phyloP scores from a whole-genome alignment of 92 coral and sea anemone species.

The Actinostola sp. region DNA sequence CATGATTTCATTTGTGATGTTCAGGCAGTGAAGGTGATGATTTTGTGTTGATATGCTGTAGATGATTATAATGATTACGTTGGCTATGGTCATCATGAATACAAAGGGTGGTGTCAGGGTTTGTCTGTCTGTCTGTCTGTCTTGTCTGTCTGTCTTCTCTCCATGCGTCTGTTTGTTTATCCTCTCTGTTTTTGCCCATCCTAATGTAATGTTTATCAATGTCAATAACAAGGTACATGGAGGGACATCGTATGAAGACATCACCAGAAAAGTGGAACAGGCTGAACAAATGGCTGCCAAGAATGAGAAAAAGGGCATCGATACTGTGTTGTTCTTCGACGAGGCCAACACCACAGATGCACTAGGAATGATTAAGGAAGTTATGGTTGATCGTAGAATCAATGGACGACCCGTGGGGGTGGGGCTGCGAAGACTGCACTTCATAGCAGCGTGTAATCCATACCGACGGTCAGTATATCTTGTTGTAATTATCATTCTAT shows the following conservation, averaged over 20 bases:
- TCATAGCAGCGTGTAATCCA: conserved; percentile 86
- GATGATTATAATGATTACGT: no score
- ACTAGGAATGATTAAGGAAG: conserved; percentile 83
- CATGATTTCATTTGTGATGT: no score
- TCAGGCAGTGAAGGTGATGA: no score
- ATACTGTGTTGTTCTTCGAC: conserved; percentile 88
- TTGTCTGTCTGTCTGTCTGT: no score
- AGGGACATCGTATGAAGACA: conserved; percentile 80
- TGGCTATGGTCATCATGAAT: no score
- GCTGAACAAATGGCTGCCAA: conserved; percentile 71
- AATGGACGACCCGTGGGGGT: conserved; percentile 75
- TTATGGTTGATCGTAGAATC: conserved; percentile 87
- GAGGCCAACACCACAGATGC: conserved; percentile 95
- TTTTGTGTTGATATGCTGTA: no score
- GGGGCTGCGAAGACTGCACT: conserved; percentile 59
- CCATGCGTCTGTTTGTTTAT: no score
- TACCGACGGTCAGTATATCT: conserved; percentile 61
- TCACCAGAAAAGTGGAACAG: conserved; percentile 64
- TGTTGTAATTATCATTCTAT: no score
- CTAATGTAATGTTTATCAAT: background rate
- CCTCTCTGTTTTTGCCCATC: no score
- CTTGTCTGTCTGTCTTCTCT: no score
- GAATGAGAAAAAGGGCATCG: conserved; percentile 60
- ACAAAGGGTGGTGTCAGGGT: no score
- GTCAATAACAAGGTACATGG: conserved; percentile 70